Evolutionary conservation across 1,140 invertebrate species (phyloP), one percentile per base, ranked within the genome.

Genomic region (Diorhabda elongata): DNA sequence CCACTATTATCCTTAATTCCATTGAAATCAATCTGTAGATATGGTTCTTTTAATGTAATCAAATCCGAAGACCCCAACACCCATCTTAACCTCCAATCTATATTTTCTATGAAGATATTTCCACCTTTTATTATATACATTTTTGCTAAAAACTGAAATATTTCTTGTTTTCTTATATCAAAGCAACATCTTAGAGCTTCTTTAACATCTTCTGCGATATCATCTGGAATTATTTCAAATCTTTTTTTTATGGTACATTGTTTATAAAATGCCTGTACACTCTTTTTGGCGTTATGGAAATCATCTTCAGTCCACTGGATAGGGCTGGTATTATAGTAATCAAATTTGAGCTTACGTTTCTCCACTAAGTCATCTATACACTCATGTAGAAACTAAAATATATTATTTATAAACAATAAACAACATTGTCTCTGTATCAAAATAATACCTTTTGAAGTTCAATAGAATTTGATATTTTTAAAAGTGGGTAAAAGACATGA

Each of bases 71-170:
- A 77, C 7, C 80, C 80, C 42, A 80, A 60, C 4, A 81, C 64
- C 80, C 79, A 81, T 69, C 79, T 80, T 45, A 81, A 56, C 68
- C 76, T 80, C 80, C 80, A 81, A 69, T 81, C 79, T 60, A 78
- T 73, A 71, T 76, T 78, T 73, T 78, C 73, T 11, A 80, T 75
- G 26, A 81, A 61, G 43, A 59, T 72, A 59, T 73, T 64, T 62
- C 71, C 71, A 61, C 58, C 71, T 6, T 71, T 69, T 3, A 73
- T 5, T 47, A 81, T 63, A 62, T 70, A 65, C 41, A 75, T 71
- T 59, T 74, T 75, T 3, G 77, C 67, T 8, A 79, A 56, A 44
- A 62, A n/a, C 56, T 75, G 72, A 56, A 73, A 64, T 70, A 81
- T 80, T 62, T 79, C 78, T 45, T 75, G 68, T 64, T 74, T 75